phyloP scores from a whole-genome alignment of 2,113 vertebrate species.

The Cyphomyrus discorhynchus region DNA sequence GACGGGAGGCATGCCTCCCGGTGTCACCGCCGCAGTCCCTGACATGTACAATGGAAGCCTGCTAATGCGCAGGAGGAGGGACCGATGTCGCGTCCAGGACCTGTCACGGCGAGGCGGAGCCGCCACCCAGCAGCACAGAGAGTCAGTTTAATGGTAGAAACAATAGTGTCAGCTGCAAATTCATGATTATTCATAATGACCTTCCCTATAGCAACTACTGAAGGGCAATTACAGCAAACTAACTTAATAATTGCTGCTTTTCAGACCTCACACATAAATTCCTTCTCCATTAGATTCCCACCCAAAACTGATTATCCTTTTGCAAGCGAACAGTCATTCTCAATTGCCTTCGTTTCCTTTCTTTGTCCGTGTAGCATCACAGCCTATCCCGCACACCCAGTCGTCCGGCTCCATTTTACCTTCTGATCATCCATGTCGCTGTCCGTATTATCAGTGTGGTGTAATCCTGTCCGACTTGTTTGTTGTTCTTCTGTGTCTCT shows the following conservation, averaged over 20 bases:
- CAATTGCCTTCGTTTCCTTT: background rate
- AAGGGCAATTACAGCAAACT: background rate
- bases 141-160: background rate
- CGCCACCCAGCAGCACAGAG: background rate
- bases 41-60: background rate
- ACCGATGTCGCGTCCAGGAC: constrained; percentile 10
- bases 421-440: constrained; percentile 64
- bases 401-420: constrained; percentile 50
- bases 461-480: constrained; percentile 15
- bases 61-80: background rate
- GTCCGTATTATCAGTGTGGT: constrained; percentile 29
- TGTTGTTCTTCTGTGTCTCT: background rate
- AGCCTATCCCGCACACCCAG: background rate
- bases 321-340: background rate
- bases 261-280: background rate
- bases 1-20: background rate
- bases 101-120: constrained; percentile 17
- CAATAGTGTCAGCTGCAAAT: background rate
- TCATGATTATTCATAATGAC: background rate
- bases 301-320: background rate
- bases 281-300: background rate
- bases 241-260: background rate
- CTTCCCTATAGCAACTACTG: background rate
- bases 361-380: background rate
- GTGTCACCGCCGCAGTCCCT: background rate